These are phyloP conservation scores for Hippopotamus amphibius DNA, from an alignment of 2,113 vertebrate species.

Conservation along the genomic window DNA sequence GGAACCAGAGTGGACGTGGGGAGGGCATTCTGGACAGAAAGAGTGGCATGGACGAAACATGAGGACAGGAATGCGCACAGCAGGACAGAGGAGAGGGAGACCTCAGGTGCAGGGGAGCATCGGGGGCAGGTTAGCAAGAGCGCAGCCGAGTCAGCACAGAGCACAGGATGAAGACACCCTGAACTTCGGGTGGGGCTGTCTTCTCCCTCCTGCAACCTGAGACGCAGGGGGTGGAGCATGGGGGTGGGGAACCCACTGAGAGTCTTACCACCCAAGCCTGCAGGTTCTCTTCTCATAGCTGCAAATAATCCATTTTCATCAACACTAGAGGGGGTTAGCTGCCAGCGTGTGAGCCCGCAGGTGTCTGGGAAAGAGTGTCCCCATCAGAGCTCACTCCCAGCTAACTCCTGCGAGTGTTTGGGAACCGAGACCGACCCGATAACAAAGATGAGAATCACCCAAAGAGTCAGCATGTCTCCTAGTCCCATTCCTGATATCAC, in stretches of 20 bases:
- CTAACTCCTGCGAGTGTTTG: background rate
- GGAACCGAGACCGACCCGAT: background rate
- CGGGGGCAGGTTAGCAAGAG: background rate
- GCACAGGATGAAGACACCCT: background rate
- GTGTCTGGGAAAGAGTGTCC: background rate
- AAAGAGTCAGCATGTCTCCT: background rate
- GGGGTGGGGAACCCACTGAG: background rate
- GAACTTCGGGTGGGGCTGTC: accelerated
- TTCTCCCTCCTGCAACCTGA: too few species aligned
- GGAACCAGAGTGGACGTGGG: background rate
- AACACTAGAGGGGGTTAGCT: constrained; percentile 71
- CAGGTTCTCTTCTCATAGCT: background rate
- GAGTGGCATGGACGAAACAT: accelerated
- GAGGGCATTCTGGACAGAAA: background rate
- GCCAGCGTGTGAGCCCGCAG: background rate
- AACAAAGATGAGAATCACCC: background rate
- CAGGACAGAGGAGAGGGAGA: accelerated
- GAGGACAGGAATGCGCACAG: background rate
- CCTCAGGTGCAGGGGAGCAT: background rate
- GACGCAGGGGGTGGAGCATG: accelerated
- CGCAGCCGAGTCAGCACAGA: accelerated
- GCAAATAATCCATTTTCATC: background rate
- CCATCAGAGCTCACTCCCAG: background rate
- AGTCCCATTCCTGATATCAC: background rate
- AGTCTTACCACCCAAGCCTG: background rate